Evolutionary conservation across 2,113 vertebrate species (phyloP).

Genomic region (Cygnus buccinator): DNA sequence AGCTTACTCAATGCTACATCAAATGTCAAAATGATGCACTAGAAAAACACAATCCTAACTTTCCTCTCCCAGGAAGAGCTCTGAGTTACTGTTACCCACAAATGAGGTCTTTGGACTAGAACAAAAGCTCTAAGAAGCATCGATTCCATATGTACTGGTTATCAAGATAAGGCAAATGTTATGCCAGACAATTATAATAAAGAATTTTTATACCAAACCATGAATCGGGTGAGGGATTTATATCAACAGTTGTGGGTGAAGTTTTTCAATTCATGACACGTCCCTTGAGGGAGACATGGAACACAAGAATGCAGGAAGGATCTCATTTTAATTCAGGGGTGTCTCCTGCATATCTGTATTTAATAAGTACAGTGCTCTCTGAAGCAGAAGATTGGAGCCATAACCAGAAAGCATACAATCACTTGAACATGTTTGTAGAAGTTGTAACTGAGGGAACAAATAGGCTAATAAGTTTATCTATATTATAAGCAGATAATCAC

Average conservation of each 20-base stretch:
- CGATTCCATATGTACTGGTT: not conserved
- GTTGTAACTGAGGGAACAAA: not conserved
- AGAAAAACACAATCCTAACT: not conserved
- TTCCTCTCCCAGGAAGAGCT: not conserved
- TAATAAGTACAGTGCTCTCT: not conserved
- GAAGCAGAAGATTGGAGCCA: not conserved
- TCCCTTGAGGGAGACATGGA: not conserved
- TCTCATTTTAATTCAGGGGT: not conserved
- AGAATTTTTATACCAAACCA: not conserved
- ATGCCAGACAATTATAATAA: not conserved
- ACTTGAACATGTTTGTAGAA: not conserved
- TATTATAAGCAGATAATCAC: not conserved
- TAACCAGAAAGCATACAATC: not conserved
- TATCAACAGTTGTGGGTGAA: too few relatives aligned
- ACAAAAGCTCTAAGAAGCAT: not conserved
- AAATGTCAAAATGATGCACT: not conserved
- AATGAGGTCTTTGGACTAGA: rapidly evolving
- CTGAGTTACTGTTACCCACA: not conserved
- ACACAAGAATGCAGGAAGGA: not conserved
- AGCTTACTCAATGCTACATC: rapidly evolving
- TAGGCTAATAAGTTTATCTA: not conserved
- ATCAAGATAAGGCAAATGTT: not conserved
- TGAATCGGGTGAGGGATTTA: not conserved
- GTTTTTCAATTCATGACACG: not conserved
- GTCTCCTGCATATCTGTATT: not conserved